Conservation (phyloP, 2,888 invertebrate genomes). For the Ectemnius lituratus region DNA sequence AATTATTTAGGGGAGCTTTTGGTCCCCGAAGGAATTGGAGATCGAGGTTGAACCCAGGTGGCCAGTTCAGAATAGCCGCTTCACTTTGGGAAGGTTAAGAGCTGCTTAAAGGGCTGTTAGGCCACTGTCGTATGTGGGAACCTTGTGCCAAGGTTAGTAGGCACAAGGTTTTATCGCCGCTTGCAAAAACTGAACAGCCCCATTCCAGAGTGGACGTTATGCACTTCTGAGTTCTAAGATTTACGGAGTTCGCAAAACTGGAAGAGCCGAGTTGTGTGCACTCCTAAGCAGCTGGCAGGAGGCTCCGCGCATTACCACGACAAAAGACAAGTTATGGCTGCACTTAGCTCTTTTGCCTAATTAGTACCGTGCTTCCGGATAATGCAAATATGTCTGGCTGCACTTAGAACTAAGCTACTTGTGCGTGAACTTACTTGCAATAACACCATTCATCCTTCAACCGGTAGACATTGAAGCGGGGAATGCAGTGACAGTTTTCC, state of each 20-base stretch:
- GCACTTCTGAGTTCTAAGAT: neutral
- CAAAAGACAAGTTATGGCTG: constrained; percentile 5
- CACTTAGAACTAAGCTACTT: constrained; percentile 1
- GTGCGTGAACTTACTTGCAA: neutral
- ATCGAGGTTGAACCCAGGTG: neutral
- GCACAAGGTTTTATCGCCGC: constrained; percentile 32
- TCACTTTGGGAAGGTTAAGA: constrained; percentile 14
- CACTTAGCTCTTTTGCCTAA: constrained; percentile 7
- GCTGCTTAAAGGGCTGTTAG: constrained; percentile 7
- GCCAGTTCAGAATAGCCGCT: constrained; percentile 9
- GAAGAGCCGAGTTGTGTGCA: constrained; percentile 5
- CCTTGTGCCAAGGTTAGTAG: constrained; percentile 5
- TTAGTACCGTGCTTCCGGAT: neutral
- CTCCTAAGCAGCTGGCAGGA: neutral
- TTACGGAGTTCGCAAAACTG: constrained; percentile 14
- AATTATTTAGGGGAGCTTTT: too few relatives aligned
- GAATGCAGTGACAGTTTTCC: neutral
- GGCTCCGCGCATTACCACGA: neutral
- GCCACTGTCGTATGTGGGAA: constrained; percentile 5
- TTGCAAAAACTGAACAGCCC: constrained; percentile 29
- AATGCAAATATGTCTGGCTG: neutral
- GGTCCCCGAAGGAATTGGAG: too few relatives aligned
- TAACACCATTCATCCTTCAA: constrained; percentile 1
- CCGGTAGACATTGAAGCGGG: neutral
- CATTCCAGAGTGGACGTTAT: neutral